Percentiles rank a stretch among this genome's conserved stretches.
phyloP scores from a whole-genome alignment of 2,888 invertebrate species.

The Steromphala cineraria region DNA sequence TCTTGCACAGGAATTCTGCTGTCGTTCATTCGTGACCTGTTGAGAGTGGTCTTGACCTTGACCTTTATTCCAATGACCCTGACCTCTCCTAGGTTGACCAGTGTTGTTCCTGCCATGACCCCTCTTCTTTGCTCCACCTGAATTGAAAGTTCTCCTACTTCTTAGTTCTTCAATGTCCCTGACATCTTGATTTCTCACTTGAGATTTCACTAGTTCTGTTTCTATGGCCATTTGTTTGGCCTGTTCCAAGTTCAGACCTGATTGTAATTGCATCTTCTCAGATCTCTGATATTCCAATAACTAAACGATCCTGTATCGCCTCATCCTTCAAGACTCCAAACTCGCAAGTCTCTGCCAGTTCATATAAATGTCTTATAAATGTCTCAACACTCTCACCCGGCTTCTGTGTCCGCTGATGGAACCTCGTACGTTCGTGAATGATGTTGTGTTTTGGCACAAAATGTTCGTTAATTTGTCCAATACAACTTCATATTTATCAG shows the following conservation, averaged over 20 bases:
- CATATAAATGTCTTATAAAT: constrained; percentile 28
- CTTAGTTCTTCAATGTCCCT: background rate
- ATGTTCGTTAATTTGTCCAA: constrained; percentile 31
- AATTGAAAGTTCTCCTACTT: background rate
- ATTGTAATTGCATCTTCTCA: constrained; percentile 26
- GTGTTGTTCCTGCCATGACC: background rate
- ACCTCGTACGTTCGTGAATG: no score
- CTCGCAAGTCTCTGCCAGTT: constrained; percentile 32
- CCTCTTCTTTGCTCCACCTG: background rate
- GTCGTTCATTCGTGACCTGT: background rate
- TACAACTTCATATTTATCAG: constrained; percentile 27
- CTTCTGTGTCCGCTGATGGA: constrained; percentile 22
- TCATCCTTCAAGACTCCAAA: constrained; percentile 21
- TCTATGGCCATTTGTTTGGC: constrained; percentile 14
- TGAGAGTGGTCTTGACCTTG: background rate
- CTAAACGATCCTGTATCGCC: constrained; percentile 27
- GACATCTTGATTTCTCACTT: background rate
- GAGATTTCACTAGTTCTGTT: no score
- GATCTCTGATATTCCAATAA: constrained; percentile 28
- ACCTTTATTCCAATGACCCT: background rate
- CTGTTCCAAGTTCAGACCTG: constrained; percentile 20
- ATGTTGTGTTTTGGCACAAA: no score
- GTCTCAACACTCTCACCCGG: constrained; percentile 34
- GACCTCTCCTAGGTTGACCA: background rate
- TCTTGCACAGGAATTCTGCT: background rate